Evolutionary conservation across 2,797 vertebrate species (phyloP).

Genomic region (Mormyrus hasselquistii): DNA sequence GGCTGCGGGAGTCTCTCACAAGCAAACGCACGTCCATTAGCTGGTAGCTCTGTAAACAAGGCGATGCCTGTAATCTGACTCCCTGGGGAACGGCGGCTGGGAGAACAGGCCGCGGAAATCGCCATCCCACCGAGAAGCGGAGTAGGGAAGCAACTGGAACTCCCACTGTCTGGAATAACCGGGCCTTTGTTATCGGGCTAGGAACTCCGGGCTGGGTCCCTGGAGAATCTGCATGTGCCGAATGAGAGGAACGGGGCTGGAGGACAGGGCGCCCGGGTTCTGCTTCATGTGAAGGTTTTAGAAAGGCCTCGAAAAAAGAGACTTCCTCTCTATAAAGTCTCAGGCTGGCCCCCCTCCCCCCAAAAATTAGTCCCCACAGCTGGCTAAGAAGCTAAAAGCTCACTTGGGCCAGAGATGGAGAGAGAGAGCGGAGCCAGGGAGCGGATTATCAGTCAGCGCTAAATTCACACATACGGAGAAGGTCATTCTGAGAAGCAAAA

Average conservation of each 20-base stretch:
- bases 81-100: too few species aligned
- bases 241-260: neutral
- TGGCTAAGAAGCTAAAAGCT: neutral
- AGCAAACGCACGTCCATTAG: neutral
- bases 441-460: neutral
- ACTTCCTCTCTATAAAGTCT: neutral
- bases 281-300: neutral
- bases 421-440: neutral
- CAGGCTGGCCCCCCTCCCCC: neutral
- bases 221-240: neutral
- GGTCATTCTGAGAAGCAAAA: neutral
- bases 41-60: neutral
- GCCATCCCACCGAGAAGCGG: neutral
- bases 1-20: neutral
- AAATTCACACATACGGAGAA: neutral
- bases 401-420: neutral
- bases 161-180: neutral
- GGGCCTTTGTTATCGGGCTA: neutral
- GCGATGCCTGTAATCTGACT: neutral
- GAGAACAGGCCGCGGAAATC: neutral
- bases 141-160: neutral
- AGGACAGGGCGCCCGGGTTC: neutral
- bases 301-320: neutral
- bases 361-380: neutral
- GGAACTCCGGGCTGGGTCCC: neutral